Conservation (phyloP, 2,888 invertebrate genomes). For the Silvanus unidentatus region DNA sequence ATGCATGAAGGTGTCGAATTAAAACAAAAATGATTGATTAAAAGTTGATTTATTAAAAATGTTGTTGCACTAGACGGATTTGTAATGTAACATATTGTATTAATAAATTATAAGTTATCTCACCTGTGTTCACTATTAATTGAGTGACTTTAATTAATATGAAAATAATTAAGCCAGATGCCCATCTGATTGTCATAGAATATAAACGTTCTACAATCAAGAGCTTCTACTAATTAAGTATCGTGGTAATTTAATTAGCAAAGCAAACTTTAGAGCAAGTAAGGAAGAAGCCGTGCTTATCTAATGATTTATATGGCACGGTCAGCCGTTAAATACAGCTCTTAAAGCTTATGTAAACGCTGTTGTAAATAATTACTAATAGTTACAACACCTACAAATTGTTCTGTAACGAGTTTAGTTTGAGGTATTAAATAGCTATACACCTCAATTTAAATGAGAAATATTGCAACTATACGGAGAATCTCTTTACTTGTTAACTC, state of each 20-base stretch:
- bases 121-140: too few species aligned
- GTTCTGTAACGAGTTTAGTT: conserved; percentile 30
- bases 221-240: conserved; percentile 35
- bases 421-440: conserved; percentile 15
- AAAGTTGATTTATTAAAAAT: too few species aligned
- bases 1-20: too few species aligned
- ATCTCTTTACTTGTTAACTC: too few species aligned
- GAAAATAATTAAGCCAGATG: conserved; percentile 21
- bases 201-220: conserved; percentile 26
- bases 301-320: conserved; percentile 37
- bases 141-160: conserved; percentile 17
- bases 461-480: too few species aligned
- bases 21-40: too few species aligned
- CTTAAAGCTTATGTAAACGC: conserved; percentile 33
- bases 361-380: conserved; percentile 33
- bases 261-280: conserved; percentile 31
- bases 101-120: too few species aligned
- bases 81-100: too few species aligned
- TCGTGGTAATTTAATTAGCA: conserved; percentile 40
- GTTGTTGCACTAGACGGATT: too few species aligned
- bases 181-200: conserved; percentile 14
- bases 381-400: conserved; percentile 29
- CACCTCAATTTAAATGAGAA: too few species aligned
- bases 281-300: conserved; percentile 32
- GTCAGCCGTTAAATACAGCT: conserved; percentile 36